Conservation (phyloP, 1,140 invertebrate species). For the Sitobion miscanthi region DNA sequence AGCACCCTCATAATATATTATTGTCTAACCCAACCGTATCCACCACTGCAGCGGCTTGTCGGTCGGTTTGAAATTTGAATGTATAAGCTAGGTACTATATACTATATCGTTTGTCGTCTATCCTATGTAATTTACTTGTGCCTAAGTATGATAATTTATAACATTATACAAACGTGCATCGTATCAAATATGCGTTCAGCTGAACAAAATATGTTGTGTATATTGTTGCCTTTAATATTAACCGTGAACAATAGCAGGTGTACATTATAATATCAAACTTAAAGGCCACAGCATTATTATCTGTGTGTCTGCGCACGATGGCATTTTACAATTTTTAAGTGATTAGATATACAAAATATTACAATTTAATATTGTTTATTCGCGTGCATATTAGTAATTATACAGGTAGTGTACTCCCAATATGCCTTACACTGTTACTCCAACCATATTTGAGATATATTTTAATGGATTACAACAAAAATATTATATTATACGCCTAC, state of each 20-base stretch:
- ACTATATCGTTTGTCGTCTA: not conserved
- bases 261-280: not conserved
- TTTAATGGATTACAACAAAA: not conserved
- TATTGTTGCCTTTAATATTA: not conserved
- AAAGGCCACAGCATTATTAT: not conserved
- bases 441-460: not conserved
- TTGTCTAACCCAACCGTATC: too few relatives aligned
- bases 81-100: not conserved
- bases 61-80: not conserved
- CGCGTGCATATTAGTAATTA: too few relatives aligned
- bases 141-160: too few relatives aligned
- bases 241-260: too few relatives aligned
- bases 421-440: not conserved
- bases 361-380: not conserved
- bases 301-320: not conserved
- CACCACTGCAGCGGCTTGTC: too few relatives aligned
- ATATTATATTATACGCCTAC: too few relatives aligned
- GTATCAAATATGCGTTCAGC: not conserved
- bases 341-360: not conserved
- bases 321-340: not conserved
- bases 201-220: not conserved
- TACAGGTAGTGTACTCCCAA: not conserved
- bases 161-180: not conserved
- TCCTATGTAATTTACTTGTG: too few relatives aligned
- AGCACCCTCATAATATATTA: not conserved